Evolutionary conservation across 1,140 invertebrate genomes (phyloP).

Genomic region (Chymomyza costata): DNA sequence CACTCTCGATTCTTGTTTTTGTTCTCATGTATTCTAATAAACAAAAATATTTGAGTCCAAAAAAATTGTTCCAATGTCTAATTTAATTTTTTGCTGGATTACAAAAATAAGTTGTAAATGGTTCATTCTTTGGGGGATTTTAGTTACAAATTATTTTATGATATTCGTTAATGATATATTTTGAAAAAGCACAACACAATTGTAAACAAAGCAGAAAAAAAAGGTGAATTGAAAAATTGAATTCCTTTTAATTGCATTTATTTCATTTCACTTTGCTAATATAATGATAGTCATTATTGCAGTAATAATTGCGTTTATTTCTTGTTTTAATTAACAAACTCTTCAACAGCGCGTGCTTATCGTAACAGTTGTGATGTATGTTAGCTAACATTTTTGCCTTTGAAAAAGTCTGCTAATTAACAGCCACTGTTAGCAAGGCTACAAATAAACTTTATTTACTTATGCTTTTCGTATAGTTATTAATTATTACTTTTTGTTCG

Average conservation of each 20-base stretch:
- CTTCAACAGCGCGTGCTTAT: constrained; percentile 14
- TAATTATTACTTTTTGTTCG: no score
- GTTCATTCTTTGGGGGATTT: constrained; percentile 9
- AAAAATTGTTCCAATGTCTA: constrained; percentile 1
- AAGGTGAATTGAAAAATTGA: no score
- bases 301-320: no score
- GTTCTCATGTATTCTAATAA: constrained; percentile 10
- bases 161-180: constrained; percentile 15
- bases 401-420: constrained; percentile 10
- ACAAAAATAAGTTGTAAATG: constrained; percentile 30
- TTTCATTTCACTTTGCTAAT: no score
- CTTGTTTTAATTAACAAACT: no score
- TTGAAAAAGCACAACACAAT: constrained; percentile 17
- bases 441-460: constrained; percentile 8
- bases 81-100: constrained; percentile 8
- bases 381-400: constrained; percentile 13
- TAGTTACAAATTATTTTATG: constrained; percentile 28
- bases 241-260: no score
- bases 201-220: no score
- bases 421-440: constrained; percentile 1
- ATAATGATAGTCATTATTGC: no score
- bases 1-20: constrained; percentile 30
- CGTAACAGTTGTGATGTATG: constrained; percentile 10
- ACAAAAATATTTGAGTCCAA: constrained; percentile 7
- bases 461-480: no score